phyloP scores from a whole-genome alignment of 2,888 invertebrate genomes.

The Crossocerus cetratus region DNA sequence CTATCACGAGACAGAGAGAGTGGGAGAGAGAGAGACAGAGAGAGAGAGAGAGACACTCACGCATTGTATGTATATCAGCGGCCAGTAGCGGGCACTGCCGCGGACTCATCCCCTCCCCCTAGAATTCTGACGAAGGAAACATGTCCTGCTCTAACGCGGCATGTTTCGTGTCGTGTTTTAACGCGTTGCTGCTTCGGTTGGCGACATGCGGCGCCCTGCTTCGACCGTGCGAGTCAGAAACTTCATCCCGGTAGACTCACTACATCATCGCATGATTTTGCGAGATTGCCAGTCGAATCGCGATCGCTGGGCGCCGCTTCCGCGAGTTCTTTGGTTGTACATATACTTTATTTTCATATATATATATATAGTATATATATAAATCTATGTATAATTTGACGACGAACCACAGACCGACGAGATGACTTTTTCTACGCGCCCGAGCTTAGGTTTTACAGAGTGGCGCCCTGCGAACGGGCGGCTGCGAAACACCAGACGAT shows the following conservation, averaged over 20 bases:
- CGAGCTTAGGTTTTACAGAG: conserved; percentile 57
- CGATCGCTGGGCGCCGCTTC: conserved; percentile 9
- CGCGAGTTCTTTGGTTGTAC: conserved; percentile 51
- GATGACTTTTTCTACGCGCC: conserved; percentile 58
- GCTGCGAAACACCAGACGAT: conserved; percentile 62
- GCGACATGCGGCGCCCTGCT: neutral
- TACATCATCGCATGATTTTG: too few relatives aligned
- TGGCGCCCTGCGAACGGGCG: conserved; percentile 26
- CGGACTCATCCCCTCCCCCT: conserved; percentile 59
- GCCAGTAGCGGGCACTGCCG: conserved; percentile 74
- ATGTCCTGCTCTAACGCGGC: conserved; percentile 22
- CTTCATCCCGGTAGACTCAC: too few relatives aligned
- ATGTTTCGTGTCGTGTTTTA: conserved; percentile 32
- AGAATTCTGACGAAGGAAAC: conserved; percentile 25
- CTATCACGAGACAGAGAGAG: conserved; percentile 38
- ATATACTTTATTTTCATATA: conserved; percentile 53
- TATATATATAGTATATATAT: conserved; percentile 33
- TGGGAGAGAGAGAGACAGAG: too few relatives aligned
- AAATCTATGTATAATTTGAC: conserved; percentile 31
- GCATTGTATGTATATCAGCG: conserved; percentile 57
- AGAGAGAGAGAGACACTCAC: conserved; percentile 33
- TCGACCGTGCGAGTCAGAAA: too few relatives aligned
- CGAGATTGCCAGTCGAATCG: conserved; percentile 4
- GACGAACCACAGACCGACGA: conserved; percentile 19
- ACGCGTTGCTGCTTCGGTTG: conserved; percentile 9